Base-by-base conservation (phyloP, 2,888 invertebrate genomes). In the Netelia melanura region DNA sequence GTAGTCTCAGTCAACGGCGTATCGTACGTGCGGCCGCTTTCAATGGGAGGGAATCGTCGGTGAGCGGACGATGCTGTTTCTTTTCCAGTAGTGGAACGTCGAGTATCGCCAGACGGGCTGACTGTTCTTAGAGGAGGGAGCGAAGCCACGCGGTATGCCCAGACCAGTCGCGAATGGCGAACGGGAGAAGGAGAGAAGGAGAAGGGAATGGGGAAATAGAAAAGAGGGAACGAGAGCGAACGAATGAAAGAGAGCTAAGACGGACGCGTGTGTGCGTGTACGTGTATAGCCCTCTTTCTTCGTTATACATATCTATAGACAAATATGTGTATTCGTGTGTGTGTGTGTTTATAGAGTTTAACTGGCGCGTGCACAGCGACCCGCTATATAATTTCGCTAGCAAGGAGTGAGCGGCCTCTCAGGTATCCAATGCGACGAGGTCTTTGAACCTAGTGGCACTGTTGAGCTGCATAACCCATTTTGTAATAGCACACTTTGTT, bases 401-500 rank as follows among this genome's bases (percentile, higher is more conserved):
- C 70, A 38, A 85, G 85, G 86, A 84, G 85, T 88, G 88, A 86
- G 88, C 86, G 86, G 90, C 89, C 89, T 90, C 91, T 86, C 88
- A 89, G 61, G 62, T 67, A 65, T 78, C 70, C 70, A 75, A 84
- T 68, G 56, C 80, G 56, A 82, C 89, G 87, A 87, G 90, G 92
- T 93, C 92, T 90, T 91, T 91, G 92, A 93, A 92, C 93, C 88
- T 91, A 87, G 79, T 83, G 88, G 91, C 92, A 92, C 92, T 92
- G 91, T 91, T 89, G 91, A 91, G 92, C 92, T 91, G 92, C 93
- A 92, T 93, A 93, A 93, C 93, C 93, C 91, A 93, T 93, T 93
- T 93, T 93, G 93, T 93, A 93, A 93, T 91, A 93, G 93, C 92
- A 93, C 93, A 93, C 93, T 93, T 93, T 92, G 91, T 90, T 89